Percentiles rank a stretch among this genome's conserved stretches.
phyloP scores from a whole-genome alignment of 2,888 invertebrate genomes.

The Tiphia femorata region DNA sequence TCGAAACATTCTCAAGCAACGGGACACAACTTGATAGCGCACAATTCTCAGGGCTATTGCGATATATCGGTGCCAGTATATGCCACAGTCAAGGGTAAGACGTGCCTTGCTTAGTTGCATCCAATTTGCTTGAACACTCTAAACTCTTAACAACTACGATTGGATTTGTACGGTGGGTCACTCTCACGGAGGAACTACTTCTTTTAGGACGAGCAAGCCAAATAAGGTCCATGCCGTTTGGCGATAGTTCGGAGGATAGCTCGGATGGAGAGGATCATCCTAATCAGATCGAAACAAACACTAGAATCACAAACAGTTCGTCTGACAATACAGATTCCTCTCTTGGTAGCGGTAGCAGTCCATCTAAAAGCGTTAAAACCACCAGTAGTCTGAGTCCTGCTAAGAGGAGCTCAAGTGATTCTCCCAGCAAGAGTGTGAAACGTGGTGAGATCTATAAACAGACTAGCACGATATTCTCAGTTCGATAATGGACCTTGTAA shows the following conservation, averaged over 20 bases:
- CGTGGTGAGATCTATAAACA: slow-evolving; percentile 82
- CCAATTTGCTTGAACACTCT: not conserved
- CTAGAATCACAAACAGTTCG: slow-evolving; percentile 70
- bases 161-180: too few species aligned
- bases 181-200: too few species aligned
- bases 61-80: slow-evolving; percentile 95
- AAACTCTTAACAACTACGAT: not conserved
- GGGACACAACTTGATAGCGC: slow-evolving; percentile 64
- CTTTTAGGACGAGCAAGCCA: slow-evolving; percentile 83
- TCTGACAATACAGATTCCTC: slow-evolving; percentile 74
- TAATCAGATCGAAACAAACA: slow-evolving; percentile 72
- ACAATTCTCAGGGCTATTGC: slow-evolving; percentile 83
- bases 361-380: slow-evolving; percentile 88
- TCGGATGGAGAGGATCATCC: slow-evolving; percentile 88
- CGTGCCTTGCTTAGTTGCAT: not conserved
- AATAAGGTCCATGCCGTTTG: slow-evolving; percentile 95
- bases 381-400: slow-evolving; percentile 88
- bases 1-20: slow-evolving; percentile 66
- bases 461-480: too few species aligned
- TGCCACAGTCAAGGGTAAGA: slow-evolving; percentile 87
- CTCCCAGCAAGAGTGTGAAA: slow-evolving; percentile 84
- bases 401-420: slow-evolving; percentile 85
- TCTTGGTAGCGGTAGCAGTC: slow-evolving; percentile 81
- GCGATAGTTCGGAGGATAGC: slow-evolving; percentile 94
- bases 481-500: too few species aligned